A percentile compares a stretch with the other conserved stretches of the same genome.
Conservation (phyloP, 2,888 invertebrate genomes). For the Dastarcus helophoroides region DNA sequence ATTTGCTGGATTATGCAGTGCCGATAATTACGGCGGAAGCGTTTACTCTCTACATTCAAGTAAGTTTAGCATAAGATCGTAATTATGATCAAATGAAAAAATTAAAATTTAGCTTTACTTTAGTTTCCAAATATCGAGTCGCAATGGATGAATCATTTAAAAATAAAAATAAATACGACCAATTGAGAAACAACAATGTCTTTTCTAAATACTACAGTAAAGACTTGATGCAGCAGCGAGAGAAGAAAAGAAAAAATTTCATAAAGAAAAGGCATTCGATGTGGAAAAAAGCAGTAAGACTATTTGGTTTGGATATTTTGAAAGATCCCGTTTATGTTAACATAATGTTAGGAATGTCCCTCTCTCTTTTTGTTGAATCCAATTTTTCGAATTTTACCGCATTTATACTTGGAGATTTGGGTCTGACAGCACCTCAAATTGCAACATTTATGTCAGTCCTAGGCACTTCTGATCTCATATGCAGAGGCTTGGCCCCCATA, state of each 20-base stretch:
- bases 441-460: slow-evolving; percentile 52
- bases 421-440: slow-evolving; percentile 45
- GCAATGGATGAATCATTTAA: no score
- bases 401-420: slow-evolving; percentile 53
- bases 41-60: slow-evolving; percentile 23
- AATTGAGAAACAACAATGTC: no score
- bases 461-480: slow-evolving; percentile 43
- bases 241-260: no score
- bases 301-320: slow-evolving; percentile 49
- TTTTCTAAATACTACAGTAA: no score
- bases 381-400: slow-evolving; percentile 57
- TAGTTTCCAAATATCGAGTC: no score
- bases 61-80: slow-evolving; percentile 8
- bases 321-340: slow-evolving; percentile 56
- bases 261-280: no score
- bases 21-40: slow-evolving; percentile 31
- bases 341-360: slow-evolving; percentile 53
- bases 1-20: no score
- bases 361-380: slow-evolving; percentile 57
- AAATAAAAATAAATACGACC: no score
- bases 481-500: slow-evolving; percentile 52
- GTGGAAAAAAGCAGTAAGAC: no score
- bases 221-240: no score
- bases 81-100: background rate
- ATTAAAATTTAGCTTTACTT: no score